Evolutionary conservation across 2,797 vertebrate genomes (phyloP).

Genomic region (Iguana delicatissima): DNA sequence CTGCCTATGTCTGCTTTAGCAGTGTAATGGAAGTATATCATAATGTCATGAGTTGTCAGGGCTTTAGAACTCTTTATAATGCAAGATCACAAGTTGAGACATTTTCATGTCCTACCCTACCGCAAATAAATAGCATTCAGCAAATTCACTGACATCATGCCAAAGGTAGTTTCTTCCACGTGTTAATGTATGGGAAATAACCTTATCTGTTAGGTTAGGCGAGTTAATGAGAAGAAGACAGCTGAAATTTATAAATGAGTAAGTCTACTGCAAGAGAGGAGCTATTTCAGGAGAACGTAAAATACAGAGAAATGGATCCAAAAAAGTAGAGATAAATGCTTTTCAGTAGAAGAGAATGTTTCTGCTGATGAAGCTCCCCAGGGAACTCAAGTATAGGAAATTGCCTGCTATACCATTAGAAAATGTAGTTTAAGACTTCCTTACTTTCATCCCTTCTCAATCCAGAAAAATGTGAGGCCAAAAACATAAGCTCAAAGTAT

Average conservation of each 20-base stretch:
- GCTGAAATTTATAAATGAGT: slow-evolving; percentile 39
- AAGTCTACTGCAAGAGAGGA: slow-evolving; percentile 16
- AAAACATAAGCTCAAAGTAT: slow-evolving; percentile 25
- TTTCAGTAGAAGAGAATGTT: slow-evolving; percentile 60
- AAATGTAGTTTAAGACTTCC: slow-evolving; percentile 31
- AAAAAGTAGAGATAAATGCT: slow-evolving; percentile 50
- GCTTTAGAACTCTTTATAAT: slow-evolving; percentile 66
- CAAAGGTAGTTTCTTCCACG: slow-evolving; percentile 21
- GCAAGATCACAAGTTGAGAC: slow-evolving; percentile 70
- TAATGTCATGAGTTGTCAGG: slow-evolving; percentile 71
- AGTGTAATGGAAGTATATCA: slow-evolving; percentile 74
- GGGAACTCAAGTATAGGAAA: slow-evolving; percentile 16
- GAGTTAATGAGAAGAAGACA: slow-evolving; percentile 38
- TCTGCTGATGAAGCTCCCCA: slow-evolving; percentile 30
- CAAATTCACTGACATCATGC: slow-evolving; percentile 53
- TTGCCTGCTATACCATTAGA: slow-evolving; percentile 43
- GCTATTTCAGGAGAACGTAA: slow-evolving; percentile 37
- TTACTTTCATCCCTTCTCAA: slow-evolving; percentile 43
- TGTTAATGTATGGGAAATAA: slow-evolving; percentile 40
- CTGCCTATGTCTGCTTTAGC: slow-evolving; percentile 67
- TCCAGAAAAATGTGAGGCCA: slow-evolving; percentile 4
- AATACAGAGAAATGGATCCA: slow-evolving; percentile 15
- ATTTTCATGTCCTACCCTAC: slow-evolving; percentile 66
- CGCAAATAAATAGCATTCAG: slow-evolving; percentile 65
- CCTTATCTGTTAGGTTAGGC: slow-evolving; percentile 44